Conservation (phyloP, 2,797 vertebrate genomes). For the Semotilus atromaculatus region DNA sequence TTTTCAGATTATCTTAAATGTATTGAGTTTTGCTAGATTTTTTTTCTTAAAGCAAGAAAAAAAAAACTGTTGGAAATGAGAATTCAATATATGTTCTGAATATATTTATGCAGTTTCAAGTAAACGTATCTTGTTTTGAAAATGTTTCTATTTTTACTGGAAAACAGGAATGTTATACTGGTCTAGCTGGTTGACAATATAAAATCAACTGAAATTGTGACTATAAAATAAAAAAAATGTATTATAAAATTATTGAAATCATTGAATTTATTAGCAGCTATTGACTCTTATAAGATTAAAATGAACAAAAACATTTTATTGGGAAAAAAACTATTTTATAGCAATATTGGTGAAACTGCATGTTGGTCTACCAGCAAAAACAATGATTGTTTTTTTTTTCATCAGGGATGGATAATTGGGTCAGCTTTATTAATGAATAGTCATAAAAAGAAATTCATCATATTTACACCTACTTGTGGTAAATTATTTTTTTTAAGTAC, state of each 20-base stretch:
- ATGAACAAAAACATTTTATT: not conserved
- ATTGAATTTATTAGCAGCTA: not conserved
- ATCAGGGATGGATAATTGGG: constrained; percentile 9
- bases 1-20: not conserved
- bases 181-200: not conserved
- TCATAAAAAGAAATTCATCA: not conserved
- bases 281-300: not conserved
- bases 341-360: not conserved
- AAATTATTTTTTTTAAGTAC: not conserved
- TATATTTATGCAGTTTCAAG: not conserved
- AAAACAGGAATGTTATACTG: not conserved
- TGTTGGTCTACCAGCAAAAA: not conserved
- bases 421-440: not conserved
- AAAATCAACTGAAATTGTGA: not conserved
- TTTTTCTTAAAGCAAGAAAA: no score
- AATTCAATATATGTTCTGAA: not conserved
- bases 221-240: not conserved
- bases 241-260: not conserved
- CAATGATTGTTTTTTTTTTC: not conserved
- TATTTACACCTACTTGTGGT: not conserved
- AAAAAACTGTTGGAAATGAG: not conserved
- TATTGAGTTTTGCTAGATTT: not conserved
- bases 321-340: not conserved
- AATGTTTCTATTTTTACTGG: constrained; percentile 2
- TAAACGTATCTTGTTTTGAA: not conserved